Evolutionary conservation across 2,888 invertebrate genomes (phyloP), one percentile per base, ranked within the genome.

Genomic region (Drosophila sordidapex): DNA sequence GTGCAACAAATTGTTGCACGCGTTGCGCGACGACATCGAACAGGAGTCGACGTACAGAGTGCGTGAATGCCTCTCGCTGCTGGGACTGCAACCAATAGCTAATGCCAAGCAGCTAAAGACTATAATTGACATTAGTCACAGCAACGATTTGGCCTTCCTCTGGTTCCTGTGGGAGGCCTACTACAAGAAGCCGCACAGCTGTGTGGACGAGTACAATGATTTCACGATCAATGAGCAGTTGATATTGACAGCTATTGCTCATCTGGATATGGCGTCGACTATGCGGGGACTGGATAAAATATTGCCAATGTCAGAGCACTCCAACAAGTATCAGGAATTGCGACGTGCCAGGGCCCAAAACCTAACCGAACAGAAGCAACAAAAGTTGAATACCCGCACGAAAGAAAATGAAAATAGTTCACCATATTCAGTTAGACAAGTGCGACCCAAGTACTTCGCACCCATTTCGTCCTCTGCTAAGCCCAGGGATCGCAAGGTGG

Each of bases 91-190:
- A 7, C 93, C 93, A 0, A 25, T 89, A 46, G 69, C 86, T 1
- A 53, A 58, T 4, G n/a, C 69, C 0, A 62, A 68, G 13, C 74
- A 85, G 52, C 74, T 92, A 0, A 79, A 71, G 54, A 33, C 58
- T 2, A 74, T 90, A 0, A 90, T 93, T 79, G 56, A 46, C 4
- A 52, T 93, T 1, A 90, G 92, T 57, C 86, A 82, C 8, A 89
- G 84, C 27, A 93, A 84, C 65, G 93, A 93, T 62, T 81, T 93
- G 59, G 93, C 92, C 0, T 93, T 93, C 61, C 67, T 93, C 3
- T 93, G 92, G 92, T 93, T 92, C 59, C 76, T 92, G 2, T 91
- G 91, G 90, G 91, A 93, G 51, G 72, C 88, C 18, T 81, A 84
- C 64, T 93, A 93, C 54, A 91, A 85, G 40, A 27, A 36, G 4